Conservation (phyloP, 2,113 vertebrate genomes). For the Rhinogobius similis region DNA sequence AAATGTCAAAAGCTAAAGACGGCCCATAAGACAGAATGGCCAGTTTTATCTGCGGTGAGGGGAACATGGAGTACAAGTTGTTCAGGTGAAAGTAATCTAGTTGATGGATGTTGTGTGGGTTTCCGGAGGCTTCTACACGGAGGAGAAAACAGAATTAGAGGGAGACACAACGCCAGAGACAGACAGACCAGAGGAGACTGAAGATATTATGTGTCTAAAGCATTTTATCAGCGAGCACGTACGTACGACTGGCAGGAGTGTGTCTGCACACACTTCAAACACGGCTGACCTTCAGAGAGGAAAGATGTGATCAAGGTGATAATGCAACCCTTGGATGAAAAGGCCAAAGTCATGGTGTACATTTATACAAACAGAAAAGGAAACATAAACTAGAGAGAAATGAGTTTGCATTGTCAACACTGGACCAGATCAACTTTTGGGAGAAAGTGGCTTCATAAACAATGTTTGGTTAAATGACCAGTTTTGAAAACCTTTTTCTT, state of each 20-base stretch:
- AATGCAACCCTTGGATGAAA: neutral
- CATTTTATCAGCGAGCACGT: neutral
- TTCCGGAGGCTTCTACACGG: constrained; percentile 20
- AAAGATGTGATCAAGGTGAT: constrained; percentile 14
- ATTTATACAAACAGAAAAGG: constrained; percentile 24
- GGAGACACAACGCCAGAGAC: constrained; percentile 23
- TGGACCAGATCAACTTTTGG: no score
- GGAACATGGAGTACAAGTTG: constrained; percentile 53
- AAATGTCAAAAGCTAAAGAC: constrained; percentile 24
- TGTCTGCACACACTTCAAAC: neutral
- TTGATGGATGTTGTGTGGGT: constrained; percentile 50
- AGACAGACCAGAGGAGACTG: constrained; percentile 22
- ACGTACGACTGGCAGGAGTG: neutral
- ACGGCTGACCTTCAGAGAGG: constrained; percentile 6
- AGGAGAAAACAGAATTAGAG: constrained; percentile 24
- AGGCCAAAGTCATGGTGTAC: neutral
- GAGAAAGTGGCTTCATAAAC: no score
- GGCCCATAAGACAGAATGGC: constrained; percentile 43
- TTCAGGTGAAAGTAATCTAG: constrained; percentile 53
- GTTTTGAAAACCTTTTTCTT: no score
- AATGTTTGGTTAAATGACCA: no score
- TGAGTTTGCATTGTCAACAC: no score
- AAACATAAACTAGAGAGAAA: neutral
- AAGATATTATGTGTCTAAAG: constrained; percentile 12
- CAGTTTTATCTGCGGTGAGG: constrained; percentile 47